Evolutionary conservation across 2,888 invertebrate genomes (phyloP).

Genomic region (Pseudococcus jackbeardsleyi): DNA sequence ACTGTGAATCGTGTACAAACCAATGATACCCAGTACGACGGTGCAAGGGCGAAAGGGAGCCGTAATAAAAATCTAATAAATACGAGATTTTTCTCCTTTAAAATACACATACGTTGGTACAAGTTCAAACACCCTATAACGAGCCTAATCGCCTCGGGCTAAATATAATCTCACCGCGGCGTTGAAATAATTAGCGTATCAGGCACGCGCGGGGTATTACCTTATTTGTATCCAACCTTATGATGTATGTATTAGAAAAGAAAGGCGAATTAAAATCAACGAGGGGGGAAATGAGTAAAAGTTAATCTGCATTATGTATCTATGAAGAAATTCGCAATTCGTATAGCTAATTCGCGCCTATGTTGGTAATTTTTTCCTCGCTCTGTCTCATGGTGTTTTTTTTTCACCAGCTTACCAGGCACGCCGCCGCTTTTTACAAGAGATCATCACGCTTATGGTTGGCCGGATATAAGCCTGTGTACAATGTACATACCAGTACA

Average conservation of each 20-base stretch:
- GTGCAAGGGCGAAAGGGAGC: not conserved
- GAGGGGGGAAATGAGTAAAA: not conserved
- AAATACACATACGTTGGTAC: not conserved
- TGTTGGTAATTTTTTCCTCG: too few species aligned
- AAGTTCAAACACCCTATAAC: constrained; percentile 45
- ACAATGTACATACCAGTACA: not conserved
- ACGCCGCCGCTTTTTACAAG: too few species aligned
- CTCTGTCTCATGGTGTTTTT: too few species aligned
- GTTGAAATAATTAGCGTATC: constrained; percentile 50
- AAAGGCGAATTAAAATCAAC: not conserved
- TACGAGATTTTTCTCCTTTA: constrained; percentile 16
- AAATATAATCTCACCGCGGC: not conserved
- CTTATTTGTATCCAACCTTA: constrained; percentile 12
- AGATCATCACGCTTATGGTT: too few species aligned
- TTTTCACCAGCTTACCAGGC: too few species aligned
- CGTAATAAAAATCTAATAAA: constrained; percentile 23
- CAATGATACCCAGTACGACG: not conserved
- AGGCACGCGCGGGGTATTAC: constrained; percentile 31
- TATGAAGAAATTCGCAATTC: not conserved
- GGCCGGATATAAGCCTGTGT: too few species aligned
- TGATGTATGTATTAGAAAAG: not conserved
- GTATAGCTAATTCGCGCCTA: not conserved
- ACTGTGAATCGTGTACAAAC: not conserved
- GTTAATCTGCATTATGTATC: not conserved
- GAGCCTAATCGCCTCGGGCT: constrained; percentile 32